Evolutionary conservation across 2,113 vertebrate genomes (phyloP), one percentile per base, ranked within the genome.

Genomic region (Neodon shergylaensis): DNA sequence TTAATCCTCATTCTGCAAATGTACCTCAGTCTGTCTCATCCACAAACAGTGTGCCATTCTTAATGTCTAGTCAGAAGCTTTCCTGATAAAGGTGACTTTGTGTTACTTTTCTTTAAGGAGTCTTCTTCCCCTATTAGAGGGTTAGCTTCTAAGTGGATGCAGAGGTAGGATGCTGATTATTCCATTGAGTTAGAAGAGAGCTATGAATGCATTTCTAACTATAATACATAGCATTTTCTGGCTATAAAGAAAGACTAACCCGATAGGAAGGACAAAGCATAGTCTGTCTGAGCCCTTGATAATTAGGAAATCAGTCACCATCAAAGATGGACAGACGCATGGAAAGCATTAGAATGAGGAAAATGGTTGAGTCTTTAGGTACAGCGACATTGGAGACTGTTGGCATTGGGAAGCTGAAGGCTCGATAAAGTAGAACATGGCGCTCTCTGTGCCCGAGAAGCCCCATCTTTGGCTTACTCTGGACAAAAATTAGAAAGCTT

Each of bases 41-140:
- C 91, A 87, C 17, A 63, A 83, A 86, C 17, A 52, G 12, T 42
- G 13, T n/a, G 92, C 92, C 3, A 42, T 94, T 58, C 94, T 31
- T 83, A 70, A n/a, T 54, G 33, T 47, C 28, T 68, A 65, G 77
- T 70, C 78, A 52, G 82, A 82, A 1, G 70, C 79, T 85, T 85
- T 77, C 86, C 39, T 70, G 44, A 33, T 13, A 36, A 14, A 52
- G 11, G 17, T 22, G 33, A 5, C 11, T 66, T 39, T 16, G 5
- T 78, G 44, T 65, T 88, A n/a, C 11, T 90, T 95, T 54, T 73
- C 66, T 78, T 73, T 33, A 28, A 82, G 14, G 9, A 36, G 31
- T 81, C 82, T 78, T 44, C 28, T 52, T 93, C 70, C 10, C 24
- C 74, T 7, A 13, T 4, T 24, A 7, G n/a, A 17, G 24, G 61